Conservation (phyloP, 2,113 vertebrate species). For the Sprattus sprattus region DNA sequence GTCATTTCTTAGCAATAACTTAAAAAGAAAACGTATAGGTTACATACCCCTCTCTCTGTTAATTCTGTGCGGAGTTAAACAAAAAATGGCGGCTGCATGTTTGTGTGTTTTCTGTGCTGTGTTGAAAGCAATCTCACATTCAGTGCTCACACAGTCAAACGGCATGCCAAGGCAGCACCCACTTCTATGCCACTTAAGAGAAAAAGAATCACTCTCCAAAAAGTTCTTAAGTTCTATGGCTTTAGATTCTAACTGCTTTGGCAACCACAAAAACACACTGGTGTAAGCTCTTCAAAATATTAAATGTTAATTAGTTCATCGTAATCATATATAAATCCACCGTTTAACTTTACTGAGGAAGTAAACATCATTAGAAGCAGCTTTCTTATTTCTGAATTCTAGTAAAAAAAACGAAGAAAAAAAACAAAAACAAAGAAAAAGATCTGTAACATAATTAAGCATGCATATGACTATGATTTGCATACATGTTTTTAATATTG, state of each 20-base stretch:
- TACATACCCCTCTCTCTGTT: neutral
- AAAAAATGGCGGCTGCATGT: neutral
- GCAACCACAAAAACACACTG: slow-evolving; percentile 35
- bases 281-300: slow-evolving; percentile 21
- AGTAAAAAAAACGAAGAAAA: too few relatives aligned
- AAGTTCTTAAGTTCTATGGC: slow-evolving; percentile 42
- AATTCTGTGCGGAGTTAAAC: neutral
- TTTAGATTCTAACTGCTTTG: slow-evolving; percentile 49
- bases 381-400: slow-evolving; percentile 53
- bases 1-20: slow-evolving; percentile 18
- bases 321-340: slow-evolving; percentile 47
- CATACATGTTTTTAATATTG: slow-evolving; percentile 41
- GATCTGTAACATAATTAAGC: slow-evolving; percentile 41
- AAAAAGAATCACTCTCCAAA: neutral
- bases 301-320: slow-evolving; percentile 29
- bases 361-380: slow-evolving; percentile 64
- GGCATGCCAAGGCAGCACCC: slow-evolving; percentile 32
- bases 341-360: slow-evolving; percentile 40
- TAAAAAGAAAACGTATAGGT: slow-evolving; percentile 13
- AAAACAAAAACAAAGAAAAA: slow-evolving; percentile 34
- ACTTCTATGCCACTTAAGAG: slow-evolving; percentile 12
- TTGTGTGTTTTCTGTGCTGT: slow-evolving; percentile 18
- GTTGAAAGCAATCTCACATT: slow-evolving; percentile 33
- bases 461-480: slow-evolving; percentile 39
- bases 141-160: slow-evolving; percentile 34